A percentile compares a stretch with the other conserved stretches of the same genome.
Evolutionary conservation across 2,797 vertebrate species (phyloP).

Genomic region (Spinibarbus caldwelli): DNA sequence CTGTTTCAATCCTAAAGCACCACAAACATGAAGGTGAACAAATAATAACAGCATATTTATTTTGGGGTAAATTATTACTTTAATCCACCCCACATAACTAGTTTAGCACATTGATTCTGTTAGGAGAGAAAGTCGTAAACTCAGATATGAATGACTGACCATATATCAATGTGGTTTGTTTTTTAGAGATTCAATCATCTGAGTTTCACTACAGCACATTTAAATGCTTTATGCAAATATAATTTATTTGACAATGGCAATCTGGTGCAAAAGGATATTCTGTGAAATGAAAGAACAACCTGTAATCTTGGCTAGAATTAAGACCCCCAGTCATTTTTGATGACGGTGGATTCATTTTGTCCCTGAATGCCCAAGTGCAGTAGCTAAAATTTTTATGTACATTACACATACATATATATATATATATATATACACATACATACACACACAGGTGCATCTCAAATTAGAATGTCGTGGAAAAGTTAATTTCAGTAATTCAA

Average conservation of each 20-base stretch:
- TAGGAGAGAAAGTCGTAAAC: background rate
- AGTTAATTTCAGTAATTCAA: no score
- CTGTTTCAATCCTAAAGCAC: background rate
- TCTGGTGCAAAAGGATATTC: slow-evolving; percentile 10
- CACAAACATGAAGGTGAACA: background rate
- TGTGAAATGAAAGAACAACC: background rate
- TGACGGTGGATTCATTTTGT: slow-evolving; percentile 18
- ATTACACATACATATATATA: background rate
- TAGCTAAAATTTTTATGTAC: background rate
- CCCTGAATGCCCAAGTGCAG: background rate
- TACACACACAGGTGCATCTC: no score
- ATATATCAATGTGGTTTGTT: background rate
- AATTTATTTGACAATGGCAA: slow-evolving; percentile 17
- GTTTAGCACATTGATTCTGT: background rate
- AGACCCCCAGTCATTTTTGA: slow-evolving; percentile 7
- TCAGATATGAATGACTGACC: background rate
- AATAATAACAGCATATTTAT: background rate
- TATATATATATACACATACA: no score
- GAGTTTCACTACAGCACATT: background rate
- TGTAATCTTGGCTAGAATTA: slow-evolving; percentile 3
- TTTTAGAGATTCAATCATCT: slow-evolving; percentile 1
- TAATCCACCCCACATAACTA: background rate
- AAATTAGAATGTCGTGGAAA: no score
- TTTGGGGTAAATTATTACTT: background rate
- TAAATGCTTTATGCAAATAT: slow-evolving; percentile 21